phyloP scores from a whole-genome alignment of 1,140 invertebrate species.

The Euglossa dilemma region DNA sequence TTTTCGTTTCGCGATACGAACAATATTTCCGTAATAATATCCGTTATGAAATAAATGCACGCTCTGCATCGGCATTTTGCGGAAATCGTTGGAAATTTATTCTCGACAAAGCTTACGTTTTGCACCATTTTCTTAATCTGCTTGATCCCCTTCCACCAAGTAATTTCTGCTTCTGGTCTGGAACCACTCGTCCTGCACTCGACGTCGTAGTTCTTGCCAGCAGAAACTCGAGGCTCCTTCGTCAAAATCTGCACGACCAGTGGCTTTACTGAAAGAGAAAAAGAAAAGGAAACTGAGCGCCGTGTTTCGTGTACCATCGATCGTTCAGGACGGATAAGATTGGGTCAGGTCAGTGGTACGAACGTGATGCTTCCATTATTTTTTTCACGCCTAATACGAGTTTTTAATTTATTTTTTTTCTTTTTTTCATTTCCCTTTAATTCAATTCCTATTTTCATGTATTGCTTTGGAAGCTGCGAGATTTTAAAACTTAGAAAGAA shows the following conservation, averaged over 20 bases:
- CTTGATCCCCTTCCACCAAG: constrained; percentile 91
- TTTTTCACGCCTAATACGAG: too few species aligned
- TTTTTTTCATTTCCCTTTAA: too few species aligned
- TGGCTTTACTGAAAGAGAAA: constrained; percentile 89
- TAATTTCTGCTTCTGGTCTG: constrained; percentile 90
- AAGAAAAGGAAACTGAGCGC: constrained; percentile 68
- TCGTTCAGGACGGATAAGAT: too few species aligned
- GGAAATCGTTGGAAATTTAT: neutral
- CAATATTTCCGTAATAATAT: constrained; percentile 16
- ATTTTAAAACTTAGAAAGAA: too few species aligned
- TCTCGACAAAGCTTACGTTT: constrained; percentile 85
- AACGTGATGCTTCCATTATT: too few species aligned
- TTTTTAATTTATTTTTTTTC: too few species aligned
- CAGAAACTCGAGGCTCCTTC: constrained; percentile 90
- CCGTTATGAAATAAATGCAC: neutral
- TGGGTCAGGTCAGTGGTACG: too few species aligned
- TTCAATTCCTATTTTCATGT: too few species aligned
- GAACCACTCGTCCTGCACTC: constrained; percentile 92
- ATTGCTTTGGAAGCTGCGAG: too few species aligned
- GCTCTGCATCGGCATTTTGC: too few species aligned
- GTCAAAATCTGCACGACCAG: constrained; percentile 90
- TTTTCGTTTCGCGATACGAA: neutral
- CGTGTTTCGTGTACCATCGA: neutral
- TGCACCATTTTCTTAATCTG: constrained; percentile 89
- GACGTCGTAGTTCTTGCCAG: constrained; percentile 91